phyloP scores from a whole-genome alignment of 2,888 invertebrate genomes.

The Protonemura montana region DNA sequence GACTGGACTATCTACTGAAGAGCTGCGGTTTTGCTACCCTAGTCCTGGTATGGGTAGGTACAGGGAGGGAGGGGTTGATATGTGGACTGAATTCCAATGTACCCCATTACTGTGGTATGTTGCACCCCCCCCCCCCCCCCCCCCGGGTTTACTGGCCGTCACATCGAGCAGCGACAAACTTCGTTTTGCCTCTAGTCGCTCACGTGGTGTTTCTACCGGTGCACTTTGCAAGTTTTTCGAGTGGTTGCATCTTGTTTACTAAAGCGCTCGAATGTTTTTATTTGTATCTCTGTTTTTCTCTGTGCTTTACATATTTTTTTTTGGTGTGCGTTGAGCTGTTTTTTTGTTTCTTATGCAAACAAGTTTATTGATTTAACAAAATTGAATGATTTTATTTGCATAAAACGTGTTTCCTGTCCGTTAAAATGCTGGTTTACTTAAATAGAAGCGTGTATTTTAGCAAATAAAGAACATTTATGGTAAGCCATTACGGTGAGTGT shows the following conservation, averaged over 20 bases:
- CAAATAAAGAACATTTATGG: no score
- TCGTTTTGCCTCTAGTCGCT: neutral
- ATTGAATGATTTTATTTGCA: no score
- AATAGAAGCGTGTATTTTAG: no score
- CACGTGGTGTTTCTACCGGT: neutral
- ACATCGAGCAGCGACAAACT: neutral
- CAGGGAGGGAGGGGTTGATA: neutral
- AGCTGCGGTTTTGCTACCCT: neutral
- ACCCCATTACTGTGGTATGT: conserved; percentile 25
- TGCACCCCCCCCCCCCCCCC: neutral
- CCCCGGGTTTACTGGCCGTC: no score
- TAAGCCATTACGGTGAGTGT: no score
- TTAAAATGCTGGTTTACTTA: no score
- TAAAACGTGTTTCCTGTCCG: no score
- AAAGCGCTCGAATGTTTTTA: neutral
- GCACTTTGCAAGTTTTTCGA: neutral
- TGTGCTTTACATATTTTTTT: no score
- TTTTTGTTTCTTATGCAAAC: no score
- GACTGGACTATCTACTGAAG: no score
- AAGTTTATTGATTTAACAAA: no score
- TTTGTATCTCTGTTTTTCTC: neutral
- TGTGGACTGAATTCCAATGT: conserved; percentile 15
- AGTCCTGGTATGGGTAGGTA: neutral
- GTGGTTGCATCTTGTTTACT: neutral
- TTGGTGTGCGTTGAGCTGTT: no score